Base-by-base conservation (phyloP, 37 sponge, comb jelly and placozoan genomes). In the Beroe ovata region DNA sequence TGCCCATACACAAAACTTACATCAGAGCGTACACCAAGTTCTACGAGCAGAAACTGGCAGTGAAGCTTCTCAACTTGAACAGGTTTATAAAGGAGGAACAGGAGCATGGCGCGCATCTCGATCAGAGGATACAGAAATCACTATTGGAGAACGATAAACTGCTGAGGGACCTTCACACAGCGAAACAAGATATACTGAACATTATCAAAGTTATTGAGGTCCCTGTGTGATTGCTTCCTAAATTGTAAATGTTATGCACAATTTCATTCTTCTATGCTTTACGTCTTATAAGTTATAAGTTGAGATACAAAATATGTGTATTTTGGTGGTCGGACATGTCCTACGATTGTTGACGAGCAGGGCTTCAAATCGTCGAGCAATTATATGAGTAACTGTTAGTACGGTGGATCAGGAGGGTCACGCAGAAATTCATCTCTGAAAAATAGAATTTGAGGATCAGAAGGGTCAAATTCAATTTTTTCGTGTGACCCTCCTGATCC, bases 1-100 rank as follows among this genome's bases (percentile, higher is more conserved):
- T 77, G 35, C 54, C 54, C 54, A 39, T 77, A 36, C 84, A 39
- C 84, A 77, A 77, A 29, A 77, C 39, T 42, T 77, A 77, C 47
- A 77, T 77, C 23, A 22, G 54, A 35, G 84, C 84, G 8, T 77
- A 77, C 33, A 77, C 84, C 26, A 77, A 77, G 47, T 42, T 77
- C n/a, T 77, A 77, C 84, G 84, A 77, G 38, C 84, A 77, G 84
- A 77, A 25, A 77, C 84, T 77, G 8, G 84, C 84, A 1, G n/a
- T 77, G 47, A 77, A 77, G 21, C 84, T 77, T 8, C 84, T 77
- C 16, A 54, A 77, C n/a, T 25, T 77, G 38, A 77, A 77, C 47
- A 39, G 84, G 84, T 77, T 77, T 19, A 77, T 77, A 22, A 37
- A 77, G 47, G 84, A 77, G 54, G 84, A 77, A 54, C 26, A 42